Conservation (phyloP, 1,140 invertebrate species). For the Eurosta solidaginis region DNA sequence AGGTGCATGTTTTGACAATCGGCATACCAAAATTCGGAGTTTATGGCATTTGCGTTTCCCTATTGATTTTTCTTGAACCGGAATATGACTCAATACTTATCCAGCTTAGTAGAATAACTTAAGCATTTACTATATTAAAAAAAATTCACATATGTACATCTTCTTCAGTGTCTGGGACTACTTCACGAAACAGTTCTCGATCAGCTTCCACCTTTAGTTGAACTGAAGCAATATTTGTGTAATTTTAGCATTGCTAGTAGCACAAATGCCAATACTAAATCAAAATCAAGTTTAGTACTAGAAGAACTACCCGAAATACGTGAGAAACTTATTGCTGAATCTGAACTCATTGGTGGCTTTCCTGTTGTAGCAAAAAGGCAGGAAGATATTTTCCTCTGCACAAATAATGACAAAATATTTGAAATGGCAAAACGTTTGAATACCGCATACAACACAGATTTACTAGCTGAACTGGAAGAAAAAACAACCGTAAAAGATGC, state of each 20-base stretch:
- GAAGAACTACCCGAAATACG: conserved; percentile 65
- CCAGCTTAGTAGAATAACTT: not conserved
- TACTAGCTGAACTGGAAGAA: conserved; percentile 61
- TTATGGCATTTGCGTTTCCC: no score
- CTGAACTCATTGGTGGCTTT: conserved; percentile 63
- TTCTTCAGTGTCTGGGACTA: conserved; percentile 63
- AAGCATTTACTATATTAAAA: no score
- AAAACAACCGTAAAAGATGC: conserved; percentile 36
- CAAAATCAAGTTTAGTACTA: conserved; percentile 61
- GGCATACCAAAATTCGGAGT: no score
- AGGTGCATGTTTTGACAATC: no score
- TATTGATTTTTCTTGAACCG: no score
- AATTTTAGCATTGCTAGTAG: conserved; percentile 45
- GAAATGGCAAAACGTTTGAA: conserved; percentile 61
- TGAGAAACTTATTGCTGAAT: conserved; percentile 57
- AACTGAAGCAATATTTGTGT: conserved; percentile 73
- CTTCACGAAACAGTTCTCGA: conserved; percentile 71
- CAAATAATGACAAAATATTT: conserved; percentile 61
- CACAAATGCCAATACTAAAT: conserved; percentile 43
- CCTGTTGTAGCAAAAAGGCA: conserved; percentile 64
- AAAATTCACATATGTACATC: not conserved
- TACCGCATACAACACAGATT: conserved; percentile 62
- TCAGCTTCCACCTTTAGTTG: conserved; percentile 74
- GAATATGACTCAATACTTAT: not conserved
- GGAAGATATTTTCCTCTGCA: conserved; percentile 62